These are phyloP conservation scores for Lordiphosa andalusiaca DNA, from an alignment of 2,888 invertebrate genomes.

Conservation along the genomic window DNA sequence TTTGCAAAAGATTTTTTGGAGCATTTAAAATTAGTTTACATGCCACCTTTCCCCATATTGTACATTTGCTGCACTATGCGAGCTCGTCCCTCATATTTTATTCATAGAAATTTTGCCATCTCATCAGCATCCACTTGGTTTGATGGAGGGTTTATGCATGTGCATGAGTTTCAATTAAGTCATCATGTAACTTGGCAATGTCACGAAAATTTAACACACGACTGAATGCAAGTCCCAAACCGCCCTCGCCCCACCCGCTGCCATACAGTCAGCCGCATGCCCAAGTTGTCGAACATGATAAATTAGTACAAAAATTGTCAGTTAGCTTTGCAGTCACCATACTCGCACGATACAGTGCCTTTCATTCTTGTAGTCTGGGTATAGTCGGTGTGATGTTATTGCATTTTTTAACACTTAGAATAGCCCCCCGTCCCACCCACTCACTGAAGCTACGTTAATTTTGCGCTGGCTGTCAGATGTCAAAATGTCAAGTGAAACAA, in stretches of 20 bases:
- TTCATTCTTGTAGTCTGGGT: slow-evolving; percentile 12
- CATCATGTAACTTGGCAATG: slow-evolving; percentile 23
- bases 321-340: slow-evolving; percentile 19
- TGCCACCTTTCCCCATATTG: too few relatives aligned
- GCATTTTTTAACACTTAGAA: slow-evolving; percentile 34
- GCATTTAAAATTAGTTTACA: too few relatives aligned
- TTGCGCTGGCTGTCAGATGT: slow-evolving; percentile 69
- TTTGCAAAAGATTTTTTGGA: too few relatives aligned
- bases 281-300: slow-evolving; percentile 62
- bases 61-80: too few relatives aligned
- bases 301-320: slow-evolving; percentile 48
- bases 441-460: slow-evolving; percentile 52
- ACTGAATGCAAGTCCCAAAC: slow-evolving; percentile 16
- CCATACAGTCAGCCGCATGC: background rate
- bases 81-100: slow-evolving; percentile 14
- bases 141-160: slow-evolving; percentile 8
- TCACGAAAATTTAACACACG: slow-evolving; percentile 34
- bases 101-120: slow-evolving; percentile 30
- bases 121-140: slow-evolving; percentile 16
- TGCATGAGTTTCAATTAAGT: slow-evolving; percentile 51
- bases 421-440: background rate
- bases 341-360: background rate
- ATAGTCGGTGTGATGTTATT: slow-evolving; percentile 30
- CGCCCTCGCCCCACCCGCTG: background rate
- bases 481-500: slow-evolving; percentile 71